Percentiles rank a stretch among this genome's conserved stretches.
These are phyloP conservation scores for Anhinga rufa DNA, from an alignment of 2,113 vertebrate species.

Conservation along the genomic window DNA sequence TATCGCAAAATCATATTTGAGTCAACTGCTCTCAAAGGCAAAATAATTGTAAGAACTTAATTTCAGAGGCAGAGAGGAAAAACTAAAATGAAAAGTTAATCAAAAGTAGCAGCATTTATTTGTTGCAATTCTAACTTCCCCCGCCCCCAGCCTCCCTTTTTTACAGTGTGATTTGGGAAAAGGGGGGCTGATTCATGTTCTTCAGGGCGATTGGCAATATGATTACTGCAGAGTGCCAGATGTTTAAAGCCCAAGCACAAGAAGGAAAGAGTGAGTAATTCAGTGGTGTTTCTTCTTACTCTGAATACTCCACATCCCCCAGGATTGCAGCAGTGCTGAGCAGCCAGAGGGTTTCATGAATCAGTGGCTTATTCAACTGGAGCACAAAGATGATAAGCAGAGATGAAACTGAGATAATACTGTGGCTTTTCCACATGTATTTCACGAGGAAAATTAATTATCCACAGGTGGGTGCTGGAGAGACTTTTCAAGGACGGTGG, in stretches of 20 bases:
- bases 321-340: background rate
- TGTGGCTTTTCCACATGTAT: background rate
- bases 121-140: background rate
- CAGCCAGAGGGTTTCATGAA: background rate
- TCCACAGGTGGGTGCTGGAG: background rate
- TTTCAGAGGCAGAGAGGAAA: background rate
- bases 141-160: accelerated
- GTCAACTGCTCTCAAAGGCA: background rate
- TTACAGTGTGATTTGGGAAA: background rate
- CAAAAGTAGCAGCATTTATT: background rate
- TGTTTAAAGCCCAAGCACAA: background rate
- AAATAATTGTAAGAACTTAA: background rate
- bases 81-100: background rate
- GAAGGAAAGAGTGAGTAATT: background rate
- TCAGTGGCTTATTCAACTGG: background rate
- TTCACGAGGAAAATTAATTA: background rate
- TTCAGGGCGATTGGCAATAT: background rate
- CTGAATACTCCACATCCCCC: background rate
- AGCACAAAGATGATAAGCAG: background rate
- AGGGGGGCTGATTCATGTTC: background rate
- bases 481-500: background rate
- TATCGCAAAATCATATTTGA: background rate
- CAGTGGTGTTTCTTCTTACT: background rate
- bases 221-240: background rate
- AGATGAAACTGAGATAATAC: background rate